Conservation (phyloP, 2,113 vertebrate species). For the Romanogobio albipinnatus region DNA sequence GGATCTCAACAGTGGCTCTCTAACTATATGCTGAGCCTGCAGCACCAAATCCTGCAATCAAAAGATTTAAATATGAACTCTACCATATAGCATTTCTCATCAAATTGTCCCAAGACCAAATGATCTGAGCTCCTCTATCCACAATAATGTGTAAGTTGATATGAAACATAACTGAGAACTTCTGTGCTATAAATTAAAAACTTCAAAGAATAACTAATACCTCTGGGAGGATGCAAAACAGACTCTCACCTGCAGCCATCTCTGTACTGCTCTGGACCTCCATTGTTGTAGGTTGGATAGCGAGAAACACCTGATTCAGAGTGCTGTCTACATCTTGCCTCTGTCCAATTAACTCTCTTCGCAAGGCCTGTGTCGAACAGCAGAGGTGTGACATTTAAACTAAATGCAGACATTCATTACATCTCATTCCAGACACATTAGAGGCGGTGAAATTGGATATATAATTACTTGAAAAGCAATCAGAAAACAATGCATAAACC, state of each 20-base stretch:
- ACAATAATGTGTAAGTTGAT: not conserved
- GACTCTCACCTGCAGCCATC: slow-evolving; percentile 35
- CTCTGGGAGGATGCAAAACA: not conserved
- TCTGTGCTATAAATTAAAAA: not conserved
- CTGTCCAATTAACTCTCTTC: slow-evolving; percentile 78
- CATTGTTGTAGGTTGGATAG: slow-evolving; percentile 43
- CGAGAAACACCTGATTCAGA: slow-evolving; percentile 81
- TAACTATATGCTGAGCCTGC: not conserved
- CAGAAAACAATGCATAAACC: not conserved
- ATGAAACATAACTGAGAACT: not conserved
- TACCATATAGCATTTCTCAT: not conserved
- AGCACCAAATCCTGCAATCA: not conserved
- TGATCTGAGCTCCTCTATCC: not conserved
- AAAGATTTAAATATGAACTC: not conserved
- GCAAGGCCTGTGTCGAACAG: slow-evolving; percentile 75
- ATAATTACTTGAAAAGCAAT: slow-evolving; percentile 13
- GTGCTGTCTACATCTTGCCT: slow-evolving; percentile 74
- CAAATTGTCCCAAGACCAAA: not conserved
- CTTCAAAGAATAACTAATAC: not conserved
- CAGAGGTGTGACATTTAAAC: slow-evolving; percentile 25
- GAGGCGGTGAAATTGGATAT: not conserved
- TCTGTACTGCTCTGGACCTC: slow-evolving; percentile 5
- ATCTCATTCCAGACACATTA: slow-evolving; percentile 10
- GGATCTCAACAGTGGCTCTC: not conserved
- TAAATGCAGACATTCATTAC: slow-evolving; percentile 16